phyloP scores from a whole-genome alignment of 2,113 vertebrate genomes.

The Fukomys damarensis region DNA sequence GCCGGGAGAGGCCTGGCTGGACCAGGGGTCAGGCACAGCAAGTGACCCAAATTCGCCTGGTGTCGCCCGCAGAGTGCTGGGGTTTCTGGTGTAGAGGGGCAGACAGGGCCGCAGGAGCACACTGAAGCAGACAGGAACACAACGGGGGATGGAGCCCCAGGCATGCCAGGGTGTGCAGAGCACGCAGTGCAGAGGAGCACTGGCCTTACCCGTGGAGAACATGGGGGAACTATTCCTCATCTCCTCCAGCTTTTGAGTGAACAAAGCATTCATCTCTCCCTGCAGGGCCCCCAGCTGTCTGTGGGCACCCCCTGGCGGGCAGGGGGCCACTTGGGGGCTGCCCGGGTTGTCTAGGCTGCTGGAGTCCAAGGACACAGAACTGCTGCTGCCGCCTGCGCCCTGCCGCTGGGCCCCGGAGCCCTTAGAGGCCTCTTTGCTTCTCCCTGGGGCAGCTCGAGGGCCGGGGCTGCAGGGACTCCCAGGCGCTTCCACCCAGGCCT shows the following conservation, averaged over 20 bases:
- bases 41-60: rapidly evolving
- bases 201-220: constrained; percentile 95
- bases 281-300: constrained; percentile 94
- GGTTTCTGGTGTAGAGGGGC: neutral
- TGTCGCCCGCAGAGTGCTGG: neutral
- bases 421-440: constrained; percentile 79
- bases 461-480: constrained; percentile 60
- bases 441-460: constrained; percentile 55
- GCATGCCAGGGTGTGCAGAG: constrained; percentile 59
- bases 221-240: constrained; percentile 95
- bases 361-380: constrained; percentile 89
- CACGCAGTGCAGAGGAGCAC: neutral
- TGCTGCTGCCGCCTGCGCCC: constrained; percentile 81
- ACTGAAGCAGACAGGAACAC: neutral
- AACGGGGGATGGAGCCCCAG: neutral
- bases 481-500: constrained; percentile 62
- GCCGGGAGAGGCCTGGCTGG: neutral
- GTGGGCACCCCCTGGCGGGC: constrained; percentile 87
- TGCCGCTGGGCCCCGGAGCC: constrained; percentile 80
- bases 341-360: constrained; percentile 91
- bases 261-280: constrained; percentile 97
- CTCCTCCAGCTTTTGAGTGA: constrained; percentile 97
- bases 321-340: constrained; percentile 90
- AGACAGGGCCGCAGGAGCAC: neutral
- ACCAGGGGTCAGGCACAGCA: neutral